Evolutionary conservation across 2,113 vertebrate species (phyloP).

Genomic region (Phalacrocorax brasilianus): DNA sequence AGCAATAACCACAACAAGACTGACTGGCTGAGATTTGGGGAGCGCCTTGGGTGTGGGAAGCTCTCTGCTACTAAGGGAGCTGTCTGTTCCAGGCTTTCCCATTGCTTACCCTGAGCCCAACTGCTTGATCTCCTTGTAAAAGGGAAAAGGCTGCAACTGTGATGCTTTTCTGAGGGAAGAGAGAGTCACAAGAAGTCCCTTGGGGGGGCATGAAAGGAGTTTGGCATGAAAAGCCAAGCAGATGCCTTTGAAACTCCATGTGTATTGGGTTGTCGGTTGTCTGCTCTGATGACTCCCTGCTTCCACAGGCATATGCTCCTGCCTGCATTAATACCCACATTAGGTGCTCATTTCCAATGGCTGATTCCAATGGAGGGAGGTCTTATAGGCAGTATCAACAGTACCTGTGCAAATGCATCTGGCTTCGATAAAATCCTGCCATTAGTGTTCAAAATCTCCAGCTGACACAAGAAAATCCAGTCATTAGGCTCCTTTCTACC

Average conservation of each 20-base stretch:
- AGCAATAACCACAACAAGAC: slow-evolving; percentile 17
- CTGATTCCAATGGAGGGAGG: background rate
- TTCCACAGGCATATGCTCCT: background rate
- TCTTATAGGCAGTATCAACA: background rate
- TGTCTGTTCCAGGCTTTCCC: background rate
- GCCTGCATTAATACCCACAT: background rate
- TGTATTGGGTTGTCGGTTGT: background rate
- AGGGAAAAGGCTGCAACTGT: background rate
- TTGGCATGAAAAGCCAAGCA: background rate
- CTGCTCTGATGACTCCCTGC: background rate
- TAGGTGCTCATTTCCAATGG: background rate
- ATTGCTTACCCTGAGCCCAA: background rate
- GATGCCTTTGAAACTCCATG: background rate
- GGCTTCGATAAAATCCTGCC: background rate
- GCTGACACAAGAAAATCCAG: background rate
- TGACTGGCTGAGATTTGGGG: background rate
- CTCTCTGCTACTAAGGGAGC: background rate
- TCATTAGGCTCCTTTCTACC: background rate
- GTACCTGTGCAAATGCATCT: slow-evolving; percentile 14
- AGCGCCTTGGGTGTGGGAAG: background rate
- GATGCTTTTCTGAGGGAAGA: background rate
- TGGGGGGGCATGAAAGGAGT: background rate
- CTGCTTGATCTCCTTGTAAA: background rate
- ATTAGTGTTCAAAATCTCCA: background rate
- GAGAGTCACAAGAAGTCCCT: background rate